Conservation (phyloP, 2,797 vertebrate genomes). For the Cirrhinus molitorella region DNA sequence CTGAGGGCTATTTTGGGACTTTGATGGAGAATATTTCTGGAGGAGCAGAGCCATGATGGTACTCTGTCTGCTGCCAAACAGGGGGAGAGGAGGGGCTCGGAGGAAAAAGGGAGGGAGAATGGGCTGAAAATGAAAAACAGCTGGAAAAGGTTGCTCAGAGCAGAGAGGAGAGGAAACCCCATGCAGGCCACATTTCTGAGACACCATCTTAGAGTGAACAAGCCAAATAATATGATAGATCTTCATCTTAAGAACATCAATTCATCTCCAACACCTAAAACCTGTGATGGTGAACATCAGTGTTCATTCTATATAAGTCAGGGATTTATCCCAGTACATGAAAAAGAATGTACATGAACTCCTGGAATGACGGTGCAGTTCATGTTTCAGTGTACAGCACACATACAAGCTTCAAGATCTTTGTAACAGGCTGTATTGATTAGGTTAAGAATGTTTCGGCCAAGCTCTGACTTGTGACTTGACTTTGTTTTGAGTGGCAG, state of each 20-base stretch:
- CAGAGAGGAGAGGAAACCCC: conserved; percentile 40
- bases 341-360: neutral
- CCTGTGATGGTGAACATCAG: conserved; percentile 1
- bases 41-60: conserved; percentile 52
- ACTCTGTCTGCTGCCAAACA: conserved; percentile 60
- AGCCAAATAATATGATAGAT: conserved; percentile 12
- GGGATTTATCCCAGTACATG: neutral
- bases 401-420: neutral
- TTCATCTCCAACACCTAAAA: conserved; percentile 6
- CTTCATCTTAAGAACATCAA: conserved; percentile 17
- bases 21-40: conserved; percentile 75
- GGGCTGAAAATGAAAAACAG: conserved; percentile 73
- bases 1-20: conserved; percentile 70
- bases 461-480: conserved; percentile 15
- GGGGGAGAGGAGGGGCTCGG: conserved; percentile 58
- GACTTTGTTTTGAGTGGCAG: conserved; percentile 53
- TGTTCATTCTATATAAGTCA: neutral
- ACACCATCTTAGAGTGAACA: conserved; percentile 18
- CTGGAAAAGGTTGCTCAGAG: conserved; percentile 57
- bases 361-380: neutral
- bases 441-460: conserved; percentile 20
- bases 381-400: neutral
- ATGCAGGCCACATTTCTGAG: conserved; percentile 36
- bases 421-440: conserved; percentile 28
- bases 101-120: conserved; percentile 24